Conservation (phyloP, 2,888 invertebrate species). For the Lochmaea capreae region DNA sequence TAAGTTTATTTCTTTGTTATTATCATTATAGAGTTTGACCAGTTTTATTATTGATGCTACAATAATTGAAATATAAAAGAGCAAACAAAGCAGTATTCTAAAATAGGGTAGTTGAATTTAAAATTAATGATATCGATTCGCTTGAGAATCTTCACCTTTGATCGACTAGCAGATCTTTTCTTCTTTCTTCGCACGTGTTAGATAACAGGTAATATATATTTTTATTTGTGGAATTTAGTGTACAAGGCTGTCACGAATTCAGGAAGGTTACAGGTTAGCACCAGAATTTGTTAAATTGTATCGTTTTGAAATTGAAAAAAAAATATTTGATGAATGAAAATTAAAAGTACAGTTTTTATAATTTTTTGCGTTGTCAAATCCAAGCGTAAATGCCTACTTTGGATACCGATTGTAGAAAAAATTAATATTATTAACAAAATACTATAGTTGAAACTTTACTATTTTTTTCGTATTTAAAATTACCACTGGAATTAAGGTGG, state of each 20-base stretch:
- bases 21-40: background rate
- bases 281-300: too few species aligned
- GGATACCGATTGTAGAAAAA: too few species aligned
- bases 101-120: slow-evolving; percentile 52
- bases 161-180: slow-evolving; percentile 9
- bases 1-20: slow-evolving; percentile 27
- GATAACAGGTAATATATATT: slow-evolving; percentile 4
- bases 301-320: too few species aligned
- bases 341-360: too few species aligned
- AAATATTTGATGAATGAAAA: too few species aligned
- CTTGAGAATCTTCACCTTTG: slow-evolving; percentile 9
- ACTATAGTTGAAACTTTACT: background rate
- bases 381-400: too few species aligned
- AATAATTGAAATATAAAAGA: slow-evolving; percentile 31
- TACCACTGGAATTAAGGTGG: too few species aligned
- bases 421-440: too few species aligned
- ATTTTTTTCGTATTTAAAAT: too few species aligned
- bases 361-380: too few species aligned
- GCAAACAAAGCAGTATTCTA: slow-evolving; percentile 57
- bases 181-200: slow-evolving; percentile 20
- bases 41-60: slow-evolving; percentile 26
- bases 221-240: background rate
- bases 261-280: too few species aligned
- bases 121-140: background rate
- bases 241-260: too few species aligned